Evolutionary conservation across 1,140 invertebrate species (phyloP).

Genomic region (Drosophila cardini): DNA sequence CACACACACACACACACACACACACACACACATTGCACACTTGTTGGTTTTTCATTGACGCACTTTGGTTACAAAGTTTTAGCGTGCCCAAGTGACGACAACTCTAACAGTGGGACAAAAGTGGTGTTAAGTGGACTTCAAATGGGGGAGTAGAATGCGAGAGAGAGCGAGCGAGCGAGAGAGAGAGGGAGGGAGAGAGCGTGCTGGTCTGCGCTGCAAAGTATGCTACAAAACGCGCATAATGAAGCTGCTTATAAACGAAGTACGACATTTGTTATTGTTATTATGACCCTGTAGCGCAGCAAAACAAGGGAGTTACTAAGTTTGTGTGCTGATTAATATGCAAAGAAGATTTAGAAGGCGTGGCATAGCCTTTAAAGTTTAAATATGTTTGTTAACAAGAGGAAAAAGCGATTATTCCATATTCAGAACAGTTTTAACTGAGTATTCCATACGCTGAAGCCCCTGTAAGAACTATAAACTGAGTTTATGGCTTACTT

Average conservation of each 20-base stretch:
- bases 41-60: slow-evolving; percentile 65
- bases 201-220: slow-evolving; percentile 47
- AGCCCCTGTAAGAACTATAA: too few relatives aligned
- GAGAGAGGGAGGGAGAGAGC: neutral
- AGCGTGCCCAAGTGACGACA: slow-evolving; percentile 50
- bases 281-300: neutral
- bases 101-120: neutral
- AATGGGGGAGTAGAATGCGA: neutral
- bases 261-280: slow-evolving; percentile 35
- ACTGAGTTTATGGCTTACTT: too few relatives aligned
- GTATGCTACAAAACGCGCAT: slow-evolving; percentile 76
- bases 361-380: too few relatives aligned
- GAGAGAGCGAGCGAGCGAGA: neutral
- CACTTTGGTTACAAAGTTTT: slow-evolving; percentile 56
- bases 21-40: slow-evolving; percentile 37
- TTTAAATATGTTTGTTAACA: too few relatives aligned
- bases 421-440: too few relatives aligned
- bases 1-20: slow-evolving; percentile 21
- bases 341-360: too few relatives aligned
- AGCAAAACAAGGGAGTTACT: too few relatives aligned
- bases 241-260: slow-evolving; percentile 79
- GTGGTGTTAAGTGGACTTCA: slow-evolving; percentile 6
- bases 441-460: too few relatives aligned
- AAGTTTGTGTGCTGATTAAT: too few relatives aligned
- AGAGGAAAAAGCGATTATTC: too few relatives aligned